These are phyloP conservation scores for Sinella curviseta DNA, from an alignment of 1,140 invertebrate species.

Conservation along the genomic window DNA sequence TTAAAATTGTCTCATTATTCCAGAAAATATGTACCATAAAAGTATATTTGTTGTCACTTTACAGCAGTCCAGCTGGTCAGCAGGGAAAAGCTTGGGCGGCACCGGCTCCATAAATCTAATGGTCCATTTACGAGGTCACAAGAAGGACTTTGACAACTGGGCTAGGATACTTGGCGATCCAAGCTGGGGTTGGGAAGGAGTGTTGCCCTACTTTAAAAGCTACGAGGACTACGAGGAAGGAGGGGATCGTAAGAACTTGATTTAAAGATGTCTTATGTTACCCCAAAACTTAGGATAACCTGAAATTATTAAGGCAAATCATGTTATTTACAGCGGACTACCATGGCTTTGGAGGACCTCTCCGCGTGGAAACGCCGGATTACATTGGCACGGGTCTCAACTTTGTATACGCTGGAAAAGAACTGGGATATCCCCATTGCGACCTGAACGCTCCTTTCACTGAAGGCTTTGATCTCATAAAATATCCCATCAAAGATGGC, in stretches of 20 bases:
- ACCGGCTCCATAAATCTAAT: constrained; percentile 7
- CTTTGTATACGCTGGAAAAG: constrained; percentile 1
- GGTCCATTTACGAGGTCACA: constrained; percentile 29
- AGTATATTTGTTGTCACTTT: too few relatives aligned
- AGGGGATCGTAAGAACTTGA: constrained; percentile 13
- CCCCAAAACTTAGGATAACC: too few relatives aligned
- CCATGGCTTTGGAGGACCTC: constrained; percentile 16
- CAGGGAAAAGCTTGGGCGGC: background rate
- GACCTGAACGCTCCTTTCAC: constrained; percentile 20
- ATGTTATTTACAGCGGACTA: background rate
- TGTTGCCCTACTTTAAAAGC: constrained; percentile 14
- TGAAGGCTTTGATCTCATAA: constrained; percentile 33
- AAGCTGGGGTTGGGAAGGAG: constrained; percentile 22
- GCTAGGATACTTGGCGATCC: background rate
- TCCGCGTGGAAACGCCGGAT: constrained; percentile 7
- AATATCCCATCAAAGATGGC: constrained; percentile 33
- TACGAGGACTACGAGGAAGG: constrained; percentile 23
- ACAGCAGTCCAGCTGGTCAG: constrained; percentile 7
- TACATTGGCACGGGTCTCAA: constrained; percentile 14
- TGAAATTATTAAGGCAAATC: background rate
- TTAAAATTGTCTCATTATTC: background rate
- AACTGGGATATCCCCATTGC: background rate
- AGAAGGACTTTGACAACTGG: background rate
- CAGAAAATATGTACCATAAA: background rate
- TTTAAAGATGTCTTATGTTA: background rate